Conservation (phyloP, 2,113 vertebrate genomes). For the Pontoporia blainvillei region DNA sequence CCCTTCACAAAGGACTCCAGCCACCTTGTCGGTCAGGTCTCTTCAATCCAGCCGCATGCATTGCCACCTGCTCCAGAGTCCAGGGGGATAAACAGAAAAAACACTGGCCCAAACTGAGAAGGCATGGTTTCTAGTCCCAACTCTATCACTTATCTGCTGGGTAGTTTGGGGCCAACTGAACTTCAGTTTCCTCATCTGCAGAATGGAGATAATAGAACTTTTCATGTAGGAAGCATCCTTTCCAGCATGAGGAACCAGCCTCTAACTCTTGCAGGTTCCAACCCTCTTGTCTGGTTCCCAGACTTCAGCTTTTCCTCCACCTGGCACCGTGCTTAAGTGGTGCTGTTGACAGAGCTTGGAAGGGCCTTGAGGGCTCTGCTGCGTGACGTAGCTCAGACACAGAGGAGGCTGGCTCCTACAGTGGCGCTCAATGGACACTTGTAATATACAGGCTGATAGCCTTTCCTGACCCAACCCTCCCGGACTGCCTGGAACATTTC, state of each 20-base stretch:
- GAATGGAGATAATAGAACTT: not conserved
- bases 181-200: not conserved
- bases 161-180: not conserved
- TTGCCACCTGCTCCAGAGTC: no score
- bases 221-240: not conserved
- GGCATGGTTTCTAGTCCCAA: not conserved
- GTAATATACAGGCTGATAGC: not conserved
- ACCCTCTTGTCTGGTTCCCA: not conserved
- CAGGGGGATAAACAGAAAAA: not conserved
- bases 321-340: rapidly evolving
- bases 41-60: not conserved
- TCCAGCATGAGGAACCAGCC: not conserved
- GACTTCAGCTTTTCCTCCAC: not conserved
- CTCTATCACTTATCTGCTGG: not conserved
- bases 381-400: not conserved
- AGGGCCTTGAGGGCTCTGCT: not conserved
- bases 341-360: not conserved
- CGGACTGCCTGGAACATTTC: not conserved
- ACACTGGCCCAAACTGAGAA: not conserved
- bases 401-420: not conserved
- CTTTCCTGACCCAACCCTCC: not conserved
- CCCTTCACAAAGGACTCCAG: no score
- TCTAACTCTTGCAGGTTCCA: not conserved
- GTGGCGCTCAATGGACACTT: not conserved
- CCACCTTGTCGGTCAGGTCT: rapidly evolving